Evolutionary conservation across 2,888 invertebrate species (phyloP).

Genomic region (Eutolmus rufibarbis): DNA sequence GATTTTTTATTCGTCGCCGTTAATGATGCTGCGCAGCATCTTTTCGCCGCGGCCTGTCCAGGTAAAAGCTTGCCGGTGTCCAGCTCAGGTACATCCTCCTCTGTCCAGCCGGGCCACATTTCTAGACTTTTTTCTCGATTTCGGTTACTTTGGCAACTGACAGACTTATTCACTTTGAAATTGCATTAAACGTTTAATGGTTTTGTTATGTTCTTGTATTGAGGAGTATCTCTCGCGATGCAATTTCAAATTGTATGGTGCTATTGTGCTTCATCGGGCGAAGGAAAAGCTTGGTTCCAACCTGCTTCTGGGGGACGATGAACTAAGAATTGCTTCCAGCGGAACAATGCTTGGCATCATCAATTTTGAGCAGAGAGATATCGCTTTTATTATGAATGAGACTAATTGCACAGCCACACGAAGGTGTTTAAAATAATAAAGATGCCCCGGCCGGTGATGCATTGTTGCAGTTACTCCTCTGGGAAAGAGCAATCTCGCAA

Average conservation of each 20-base stretch:
- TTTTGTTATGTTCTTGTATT: conserved; percentile 51
- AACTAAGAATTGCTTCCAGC: neutral
- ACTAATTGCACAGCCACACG: neutral
- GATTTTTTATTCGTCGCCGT: conserved; percentile 37
- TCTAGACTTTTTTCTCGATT: conserved; percentile 43
- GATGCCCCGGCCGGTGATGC: neutral
- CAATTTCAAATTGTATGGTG: neutral
- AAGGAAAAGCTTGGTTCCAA: neutral
- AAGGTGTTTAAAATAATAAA: neutral
- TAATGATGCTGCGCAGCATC: conserved; percentile 39
- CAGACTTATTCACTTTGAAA: conserved; percentile 52
- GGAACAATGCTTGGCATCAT: neutral
- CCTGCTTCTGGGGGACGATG: neutral
- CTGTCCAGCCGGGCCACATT: conserved; percentile 33
- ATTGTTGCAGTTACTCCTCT: neutral
- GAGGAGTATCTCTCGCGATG: conserved; percentile 41
- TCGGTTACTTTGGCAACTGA: conserved; percentile 49
- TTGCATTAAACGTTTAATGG: conserved; percentile 52
- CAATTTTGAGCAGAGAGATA: neutral
- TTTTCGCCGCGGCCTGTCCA: conserved; percentile 25
- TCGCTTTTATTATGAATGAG: neutral
- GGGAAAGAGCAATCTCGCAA: neutral
- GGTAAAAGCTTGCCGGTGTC: conserved; percentile 37
- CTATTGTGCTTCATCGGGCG: neutral
- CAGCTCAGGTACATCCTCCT: conserved; percentile 42